Conservation (phyloP, 2,797 vertebrate genomes). For the Propithecus perrieri region DNA sequence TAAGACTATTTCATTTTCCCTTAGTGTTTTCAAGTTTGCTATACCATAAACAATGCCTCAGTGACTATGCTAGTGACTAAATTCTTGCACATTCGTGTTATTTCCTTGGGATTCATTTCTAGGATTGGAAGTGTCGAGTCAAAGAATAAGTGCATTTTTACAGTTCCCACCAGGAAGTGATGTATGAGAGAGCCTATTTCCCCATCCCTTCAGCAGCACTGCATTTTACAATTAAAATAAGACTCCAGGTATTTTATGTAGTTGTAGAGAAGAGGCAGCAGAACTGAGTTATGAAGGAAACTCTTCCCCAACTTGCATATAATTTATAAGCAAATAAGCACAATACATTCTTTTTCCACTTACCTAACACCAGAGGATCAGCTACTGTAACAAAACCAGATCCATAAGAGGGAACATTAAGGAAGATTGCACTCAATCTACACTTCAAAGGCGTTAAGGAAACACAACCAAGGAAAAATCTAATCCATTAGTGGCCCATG, state of each 20-base stretch:
- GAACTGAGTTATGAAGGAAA: background rate
- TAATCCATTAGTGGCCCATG: conserved; percentile 49
- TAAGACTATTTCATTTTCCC: background rate
- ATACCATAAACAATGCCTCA: background rate
- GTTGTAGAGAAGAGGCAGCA: background rate
- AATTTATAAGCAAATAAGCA: conserved; percentile 32
- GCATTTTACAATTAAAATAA: conserved; percentile 21
- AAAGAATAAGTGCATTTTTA: background rate
- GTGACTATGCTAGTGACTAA: background rate
- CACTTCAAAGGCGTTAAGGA: conserved; percentile 65
- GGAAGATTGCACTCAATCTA: conserved; percentile 5
- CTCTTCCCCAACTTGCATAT: background rate
- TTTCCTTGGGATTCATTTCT: conserved; percentile 20
- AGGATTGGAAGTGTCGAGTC: background rate
- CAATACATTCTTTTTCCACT: background rate
- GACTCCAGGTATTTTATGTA: background rate
- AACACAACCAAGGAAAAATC: conserved; percentile 45
- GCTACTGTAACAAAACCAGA: conserved; percentile 58
- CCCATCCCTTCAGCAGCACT: background rate
- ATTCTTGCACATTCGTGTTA: background rate
- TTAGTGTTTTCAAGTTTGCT: background rate
- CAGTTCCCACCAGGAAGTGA: background rate
- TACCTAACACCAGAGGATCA: background rate
- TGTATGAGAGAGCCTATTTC: background rate
- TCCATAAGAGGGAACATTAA: conserved; percentile 23